Evolutionary conservation across 1,140 invertebrate genomes (phyloP), one percentile per base, ranked within the genome.

Genomic region (Drosophila sproati): DNA sequence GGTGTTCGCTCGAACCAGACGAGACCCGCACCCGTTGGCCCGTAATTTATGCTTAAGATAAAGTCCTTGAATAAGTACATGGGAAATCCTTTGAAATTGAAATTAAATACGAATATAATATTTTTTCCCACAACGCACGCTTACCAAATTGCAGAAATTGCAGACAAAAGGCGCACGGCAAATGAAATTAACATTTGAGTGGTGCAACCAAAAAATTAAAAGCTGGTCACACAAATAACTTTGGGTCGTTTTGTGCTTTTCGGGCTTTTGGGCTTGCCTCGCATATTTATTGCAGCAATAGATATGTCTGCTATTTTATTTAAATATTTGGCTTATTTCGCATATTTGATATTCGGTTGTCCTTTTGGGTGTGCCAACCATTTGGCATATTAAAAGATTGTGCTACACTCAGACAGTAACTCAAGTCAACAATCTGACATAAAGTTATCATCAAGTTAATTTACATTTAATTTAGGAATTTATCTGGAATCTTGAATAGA

Each of bases 51-150:
- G 88, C 88, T 88, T 91, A 91, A 91, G 83, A 91, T 91, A 91
- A 91, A 91, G 88, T 91, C 88, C 89, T 91, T 91, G 88, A 91
- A 91, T 91, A 91, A 91, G 91, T 91, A 91, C 89, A 91, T 91
- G 88, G 83, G 86, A 91, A 91, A 91, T 91, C 88, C 89, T 91
- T 91, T 91, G 88, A 91, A 91, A 91, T 91, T 91, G 88, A 91
- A 91, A 91, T 91, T 91, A 88, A 91, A 91, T 89, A 91, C 85
- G 85, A 89, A 89, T 89, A 89, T 89, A 78, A 89, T 85, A 74
- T 85, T 81, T 86, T 77, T 55, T 74, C 61, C 51, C 66, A n/a
- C 69, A 74, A 77, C 67, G 82, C 67, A 64, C 39, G 47, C 20
- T 1, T 20, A 20, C 57, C 51, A 51, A 35, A 55, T 20, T 20